Evolutionary conservation across 2,113 vertebrate species (phyloP).

Genomic region (Clarias macrocephalus): DNA sequence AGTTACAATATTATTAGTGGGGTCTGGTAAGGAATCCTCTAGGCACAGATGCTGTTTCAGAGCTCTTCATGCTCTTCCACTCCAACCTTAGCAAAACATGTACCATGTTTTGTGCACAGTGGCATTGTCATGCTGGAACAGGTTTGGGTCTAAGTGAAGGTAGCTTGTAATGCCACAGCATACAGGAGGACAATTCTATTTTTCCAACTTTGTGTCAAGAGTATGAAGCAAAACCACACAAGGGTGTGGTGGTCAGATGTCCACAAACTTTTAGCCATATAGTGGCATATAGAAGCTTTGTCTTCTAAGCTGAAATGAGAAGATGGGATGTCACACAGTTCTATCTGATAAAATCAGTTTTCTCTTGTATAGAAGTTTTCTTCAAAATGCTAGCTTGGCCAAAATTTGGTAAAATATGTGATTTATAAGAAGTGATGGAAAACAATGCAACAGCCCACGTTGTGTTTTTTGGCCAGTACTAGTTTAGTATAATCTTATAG

Average conservation of each 20-base stretch:
- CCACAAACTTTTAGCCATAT: background rate
- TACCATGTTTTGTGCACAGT: background rate
- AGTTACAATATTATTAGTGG: background rate
- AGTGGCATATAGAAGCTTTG: too few relatives aligned
- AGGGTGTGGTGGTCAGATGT: background rate
- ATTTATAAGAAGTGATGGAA: conserved; percentile 8
- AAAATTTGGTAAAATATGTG: background rate
- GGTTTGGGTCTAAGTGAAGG: background rate
- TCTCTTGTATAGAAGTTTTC: background rate
- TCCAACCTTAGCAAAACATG: background rate
- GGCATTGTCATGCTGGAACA: background rate
- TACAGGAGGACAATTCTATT: background rate
- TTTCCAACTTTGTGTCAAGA: background rate
- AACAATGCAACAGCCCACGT: background rate
- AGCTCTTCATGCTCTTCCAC: background rate
- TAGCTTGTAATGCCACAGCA: background rate
- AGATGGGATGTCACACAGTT: background rate
- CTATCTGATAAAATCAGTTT: background rate
- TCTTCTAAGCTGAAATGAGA: background rate
- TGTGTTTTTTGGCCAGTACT: conserved; percentile 23
- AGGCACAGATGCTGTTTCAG: background rate
- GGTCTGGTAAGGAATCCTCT: background rate
- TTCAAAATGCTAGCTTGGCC: background rate
- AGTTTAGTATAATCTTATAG: conserved; percentile 3
- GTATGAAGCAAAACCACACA: background rate